Percentiles rank a stretch among this genome's conserved stretches.
These are phyloP conservation scores for Neoseiulus cucumeris DNA, from an alignment of 1,140 invertebrate genomes.

Conservation along the genomic window DNA sequence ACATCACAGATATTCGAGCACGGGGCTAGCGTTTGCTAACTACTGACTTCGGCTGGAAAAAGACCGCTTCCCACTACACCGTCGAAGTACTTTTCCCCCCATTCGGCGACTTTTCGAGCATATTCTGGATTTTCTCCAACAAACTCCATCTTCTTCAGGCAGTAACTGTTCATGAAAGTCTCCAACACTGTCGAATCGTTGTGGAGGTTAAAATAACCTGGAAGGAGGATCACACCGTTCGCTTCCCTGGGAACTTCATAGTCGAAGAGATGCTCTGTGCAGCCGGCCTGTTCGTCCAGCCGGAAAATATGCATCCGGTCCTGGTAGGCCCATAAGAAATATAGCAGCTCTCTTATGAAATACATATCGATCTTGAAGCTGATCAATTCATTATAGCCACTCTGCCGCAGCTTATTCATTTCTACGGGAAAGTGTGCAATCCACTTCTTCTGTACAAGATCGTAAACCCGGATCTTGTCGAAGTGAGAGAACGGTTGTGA, in stretches of 20 bases:
- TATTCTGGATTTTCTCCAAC: not conserved
- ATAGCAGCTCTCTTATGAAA: not conserved
- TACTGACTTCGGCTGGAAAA: not conserved
- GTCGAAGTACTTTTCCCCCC: not conserved
- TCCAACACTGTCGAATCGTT: not conserved
- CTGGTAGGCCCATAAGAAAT: not conserved
- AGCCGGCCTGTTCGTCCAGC: not conserved
- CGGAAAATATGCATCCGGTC: not conserved
- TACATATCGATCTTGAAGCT: constrained; percentile 4
- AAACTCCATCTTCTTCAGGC: not conserved
- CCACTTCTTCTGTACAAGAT: not conserved
- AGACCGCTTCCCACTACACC: not conserved
- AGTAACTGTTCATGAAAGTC: not conserved
- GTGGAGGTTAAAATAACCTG: not conserved
- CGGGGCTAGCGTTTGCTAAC: too few relatives aligned
- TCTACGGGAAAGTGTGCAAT: not conserved
- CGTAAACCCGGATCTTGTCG: not conserved
- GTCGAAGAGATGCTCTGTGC: not conserved
- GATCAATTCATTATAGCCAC: not conserved
- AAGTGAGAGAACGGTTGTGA: not conserved
- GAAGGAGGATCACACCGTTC: not conserved
- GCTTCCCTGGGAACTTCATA: not conserved
- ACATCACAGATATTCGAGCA: too few relatives aligned
- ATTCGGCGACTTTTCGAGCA: not conserved
- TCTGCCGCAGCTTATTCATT: not conserved